Conservation (phyloP, 2,888 invertebrate genomes). For the Melanchra persicariae region DNA sequence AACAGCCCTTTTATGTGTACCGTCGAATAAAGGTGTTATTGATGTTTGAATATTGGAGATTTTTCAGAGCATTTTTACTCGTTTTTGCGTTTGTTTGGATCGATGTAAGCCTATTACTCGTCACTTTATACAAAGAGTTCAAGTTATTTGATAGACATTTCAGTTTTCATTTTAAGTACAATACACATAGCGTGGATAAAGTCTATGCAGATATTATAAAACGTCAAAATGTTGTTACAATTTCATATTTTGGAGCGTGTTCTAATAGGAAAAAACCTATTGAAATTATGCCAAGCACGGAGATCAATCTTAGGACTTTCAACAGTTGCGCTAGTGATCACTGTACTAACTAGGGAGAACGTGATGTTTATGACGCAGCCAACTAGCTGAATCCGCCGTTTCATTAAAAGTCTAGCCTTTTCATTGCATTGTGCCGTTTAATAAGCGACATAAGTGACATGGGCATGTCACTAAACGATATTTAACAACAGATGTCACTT, state of each 20-base stretch:
- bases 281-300: too few relatives aligned
- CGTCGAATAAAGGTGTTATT: conserved; percentile 9
- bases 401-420: too few relatives aligned
- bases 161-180: neutral
- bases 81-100: neutral
- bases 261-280: neutral
- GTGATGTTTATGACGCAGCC: too few relatives aligned
- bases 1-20: conserved; percentile 13
- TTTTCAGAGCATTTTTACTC: conserved; percentile 3
- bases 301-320: neutral
- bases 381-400: too few relatives aligned
- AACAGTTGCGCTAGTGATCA: too few relatives aligned
- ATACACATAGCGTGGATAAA: too few relatives aligned
- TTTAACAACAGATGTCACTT: too few relatives aligned
- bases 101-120: neutral
- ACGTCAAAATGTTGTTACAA: too few relatives aligned
- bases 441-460: too few relatives aligned
- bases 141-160: conserved; percentile 12
- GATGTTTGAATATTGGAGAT: neutral
- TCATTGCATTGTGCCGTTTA: too few relatives aligned
- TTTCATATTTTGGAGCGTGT: neutral
- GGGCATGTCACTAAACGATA: too few relatives aligned
- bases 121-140: neutral
- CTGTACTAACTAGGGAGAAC: neutral
- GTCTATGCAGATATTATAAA: too few relatives aligned